Conservation (phyloP, 2,113 vertebrate species). For the Rhabdornis inornatus region DNA sequence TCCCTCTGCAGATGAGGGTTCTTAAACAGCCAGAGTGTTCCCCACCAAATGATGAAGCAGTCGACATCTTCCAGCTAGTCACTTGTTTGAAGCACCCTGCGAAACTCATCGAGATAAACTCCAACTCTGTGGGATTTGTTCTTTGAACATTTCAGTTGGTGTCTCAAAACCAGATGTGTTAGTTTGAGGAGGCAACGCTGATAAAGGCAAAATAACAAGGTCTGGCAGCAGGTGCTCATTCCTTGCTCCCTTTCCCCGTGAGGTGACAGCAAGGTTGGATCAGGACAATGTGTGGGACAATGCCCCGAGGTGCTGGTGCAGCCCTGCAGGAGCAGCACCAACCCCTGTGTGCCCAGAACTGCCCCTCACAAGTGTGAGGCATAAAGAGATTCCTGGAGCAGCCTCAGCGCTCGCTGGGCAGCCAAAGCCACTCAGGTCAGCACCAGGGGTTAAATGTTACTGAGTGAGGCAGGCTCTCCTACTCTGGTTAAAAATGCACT, state of each 20-base stretch:
- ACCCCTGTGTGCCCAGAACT: not conserved
- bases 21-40: not conserved
- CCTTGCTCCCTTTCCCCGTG: rapidly evolving
- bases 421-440: not conserved
- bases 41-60: not conserved
- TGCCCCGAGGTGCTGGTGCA: rapidly evolving
- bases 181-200: not conserved
- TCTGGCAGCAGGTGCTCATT: not conserved
- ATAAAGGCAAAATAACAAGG: not conserved
- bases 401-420: not conserved
- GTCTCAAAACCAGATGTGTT: not conserved
- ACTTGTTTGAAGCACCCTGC: not conserved
- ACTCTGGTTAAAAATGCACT: not conserved
- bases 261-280: not conserved
- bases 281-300: not conserved
- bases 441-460: not conserved
- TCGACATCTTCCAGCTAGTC: not conserved
- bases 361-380: not conserved
- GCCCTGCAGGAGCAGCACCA: not conserved
- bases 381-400: not conserved
- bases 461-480: not conserved
- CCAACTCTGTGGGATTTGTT: not conserved
- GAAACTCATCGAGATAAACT: not conserved
- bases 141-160: not conserved
- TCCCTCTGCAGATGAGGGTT: not conserved